phyloP scores from a whole-genome alignment of 2,113 vertebrate species.

The Ageneiosus marmoratus region DNA sequence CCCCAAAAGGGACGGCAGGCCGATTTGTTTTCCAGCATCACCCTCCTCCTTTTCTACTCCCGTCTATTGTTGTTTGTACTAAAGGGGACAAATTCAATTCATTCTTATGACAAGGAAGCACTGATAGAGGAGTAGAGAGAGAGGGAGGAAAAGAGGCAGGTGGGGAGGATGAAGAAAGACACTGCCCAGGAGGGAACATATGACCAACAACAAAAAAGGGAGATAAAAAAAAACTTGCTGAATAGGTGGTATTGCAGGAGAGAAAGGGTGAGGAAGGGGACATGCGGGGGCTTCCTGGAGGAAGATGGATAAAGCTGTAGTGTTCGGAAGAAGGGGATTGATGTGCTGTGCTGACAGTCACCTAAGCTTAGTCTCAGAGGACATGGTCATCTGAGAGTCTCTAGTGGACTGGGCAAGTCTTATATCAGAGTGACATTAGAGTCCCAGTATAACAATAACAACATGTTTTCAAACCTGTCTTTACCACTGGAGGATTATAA shows the following conservation, averaged over 20 bases:
- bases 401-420: constrained; percentile 20
- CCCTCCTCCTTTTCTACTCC: constrained; percentile 81
- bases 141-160: constrained; percentile 48
- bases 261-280: constrained; percentile 26
- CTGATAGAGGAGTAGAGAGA: constrained; percentile 79
- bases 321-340: constrained; percentile 45
- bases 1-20: constrained; percentile 91
- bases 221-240: constrained; percentile 72
- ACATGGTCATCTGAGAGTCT: constrained; percentile 48
- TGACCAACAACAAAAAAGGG: constrained; percentile 64
- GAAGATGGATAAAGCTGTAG: constrained; percentile 48
- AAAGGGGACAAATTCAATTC: constrained; percentile 98
- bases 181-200: constrained; percentile 78
- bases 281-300: constrained; percentile 32
- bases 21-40: constrained; percentile 98
- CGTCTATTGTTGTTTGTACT: constrained; percentile 98
- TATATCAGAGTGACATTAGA: constrained; percentile 32
- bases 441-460: constrained; percentile 20
- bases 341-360: constrained; percentile 49
- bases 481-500: constrained; percentile 25
- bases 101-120: constrained; percentile 95
- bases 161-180: constrained; percentile 47
- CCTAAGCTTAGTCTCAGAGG: constrained; percentile 44
- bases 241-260: constrained; percentile 52
- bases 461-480: background rate